Percentiles rank a stretch among this genome's conserved stretches.
These are phyloP conservation scores for Willisornis vidua DNA, from an alignment of 2,113 vertebrate genomes.

Conservation along the genomic window DNA sequence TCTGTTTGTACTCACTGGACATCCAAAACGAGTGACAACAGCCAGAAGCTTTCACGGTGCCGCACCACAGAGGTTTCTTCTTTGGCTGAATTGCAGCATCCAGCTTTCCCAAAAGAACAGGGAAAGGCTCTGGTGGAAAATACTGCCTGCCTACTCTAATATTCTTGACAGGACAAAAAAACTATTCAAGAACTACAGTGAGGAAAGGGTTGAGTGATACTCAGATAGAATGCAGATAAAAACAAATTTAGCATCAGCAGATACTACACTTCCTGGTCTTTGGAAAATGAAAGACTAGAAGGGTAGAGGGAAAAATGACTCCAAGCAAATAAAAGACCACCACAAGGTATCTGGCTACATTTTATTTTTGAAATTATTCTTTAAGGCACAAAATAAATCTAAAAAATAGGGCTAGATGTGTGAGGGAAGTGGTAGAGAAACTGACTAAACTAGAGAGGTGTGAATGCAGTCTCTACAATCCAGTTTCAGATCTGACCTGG, in stretches of 20 bases:
- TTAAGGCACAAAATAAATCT: constrained; percentile 83
- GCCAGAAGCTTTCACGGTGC: background rate
- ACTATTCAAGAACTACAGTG: background rate
- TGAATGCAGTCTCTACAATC: constrained; percentile 15
- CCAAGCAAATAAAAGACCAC: constrained; percentile 39
- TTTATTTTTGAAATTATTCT: constrained; percentile 71
- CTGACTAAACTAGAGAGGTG: background rate
- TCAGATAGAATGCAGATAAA: background rate
- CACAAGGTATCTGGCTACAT: constrained; percentile 62
- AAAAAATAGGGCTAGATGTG: constrained; percentile 53
- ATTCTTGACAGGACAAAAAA: background rate
- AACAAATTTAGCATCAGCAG: background rate
- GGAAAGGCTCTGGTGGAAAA: constrained; percentile 31
- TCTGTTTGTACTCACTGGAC: background rate
- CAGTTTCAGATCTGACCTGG: constrained; percentile 6
- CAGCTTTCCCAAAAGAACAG: constrained; percentile 10
- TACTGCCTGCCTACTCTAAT: background rate
- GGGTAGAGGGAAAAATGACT: constrained; percentile 17
- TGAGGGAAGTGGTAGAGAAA: constrained; percentile 3
- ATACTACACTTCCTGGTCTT: background rate
- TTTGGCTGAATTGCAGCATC: constrained; percentile 37
- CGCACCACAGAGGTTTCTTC: background rate
- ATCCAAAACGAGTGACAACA: background rate
- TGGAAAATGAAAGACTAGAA: background rate
- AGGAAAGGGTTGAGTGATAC: background rate